phyloP scores from a whole-genome alignment of 1,140 invertebrate species.

The Meloidogyne chitwoodi region DNA sequence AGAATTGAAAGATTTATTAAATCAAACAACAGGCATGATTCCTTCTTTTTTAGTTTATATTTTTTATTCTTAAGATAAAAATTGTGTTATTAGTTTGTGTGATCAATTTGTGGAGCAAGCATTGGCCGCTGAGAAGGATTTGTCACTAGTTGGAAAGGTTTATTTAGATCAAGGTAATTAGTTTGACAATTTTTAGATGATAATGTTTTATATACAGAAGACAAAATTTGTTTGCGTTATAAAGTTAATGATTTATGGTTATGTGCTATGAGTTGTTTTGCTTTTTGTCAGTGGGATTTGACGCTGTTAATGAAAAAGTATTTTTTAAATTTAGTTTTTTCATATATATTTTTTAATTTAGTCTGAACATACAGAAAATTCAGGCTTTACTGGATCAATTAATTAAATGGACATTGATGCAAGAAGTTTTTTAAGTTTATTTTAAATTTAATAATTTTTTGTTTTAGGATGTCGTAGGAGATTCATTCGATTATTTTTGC shows the following conservation, averaged over 20 bases:
- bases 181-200: background rate
- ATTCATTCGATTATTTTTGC: background rate
- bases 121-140: slow-evolving; percentile 16
- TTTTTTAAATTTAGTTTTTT: background rate
- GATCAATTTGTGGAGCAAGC: slow-evolving; percentile 40
- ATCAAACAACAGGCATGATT: background rate
- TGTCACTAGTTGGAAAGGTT: slow-evolving; percentile 17
- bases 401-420: slow-evolving; percentile 13
- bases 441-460: background rate
- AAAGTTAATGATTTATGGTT: slow-evolving; percentile 31
- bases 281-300: slow-evolving; percentile 26
- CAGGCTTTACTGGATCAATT: slow-evolving; percentile 15
- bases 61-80: slow-evolving; percentile 2
- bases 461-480: background rate
- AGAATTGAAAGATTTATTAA: slow-evolving; percentile 22
- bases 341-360: slow-evolving; percentile 12
- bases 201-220: no score
- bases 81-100: background rate
- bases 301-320: slow-evolving; percentile 28
- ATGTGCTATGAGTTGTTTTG: slow-evolving; percentile 29
- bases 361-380: slow-evolving; percentile 19
- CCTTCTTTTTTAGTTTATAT: background rate
- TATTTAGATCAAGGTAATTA: slow-evolving; percentile 25
- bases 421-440: background rate
- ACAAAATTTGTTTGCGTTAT: slow-evolving; percentile 12